A percentile compares a stretch with the other conserved stretches of the same genome.
Conservation (phyloP, 2,797 vertebrate species). For the Pempheris klunzingeri region DNA sequence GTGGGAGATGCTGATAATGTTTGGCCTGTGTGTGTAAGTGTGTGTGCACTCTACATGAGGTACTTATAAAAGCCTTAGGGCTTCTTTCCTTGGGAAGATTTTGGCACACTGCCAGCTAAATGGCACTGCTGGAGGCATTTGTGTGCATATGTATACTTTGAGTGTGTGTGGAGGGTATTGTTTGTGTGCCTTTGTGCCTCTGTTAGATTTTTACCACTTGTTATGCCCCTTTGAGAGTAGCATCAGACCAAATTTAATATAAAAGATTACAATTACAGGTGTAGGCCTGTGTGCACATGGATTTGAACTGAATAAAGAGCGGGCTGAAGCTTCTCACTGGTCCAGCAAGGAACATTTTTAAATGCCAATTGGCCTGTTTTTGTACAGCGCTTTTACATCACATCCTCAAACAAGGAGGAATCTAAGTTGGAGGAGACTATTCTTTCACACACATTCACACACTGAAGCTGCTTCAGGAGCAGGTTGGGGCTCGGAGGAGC, state of each 20-base stretch:
- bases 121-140: constrained; percentile 37
- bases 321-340: constrained; percentile 3
- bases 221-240: constrained; percentile 8
- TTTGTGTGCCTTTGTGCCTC: constrained; percentile 41
- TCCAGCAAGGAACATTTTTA: not conserved
- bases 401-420: too few species aligned
- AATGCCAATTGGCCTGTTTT: too few species aligned
- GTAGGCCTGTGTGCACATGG: not conserved
- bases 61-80: constrained; percentile 20
- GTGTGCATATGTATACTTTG: constrained; percentile 2
- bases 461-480: too few species aligned
- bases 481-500: too few species aligned
- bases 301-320: constrained; percentile 15
- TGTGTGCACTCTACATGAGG: constrained; percentile 36
- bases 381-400: too few species aligned
- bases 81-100: constrained; percentile 22
- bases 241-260: constrained; percentile 33
- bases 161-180: constrained; percentile 25
- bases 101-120: constrained; percentile 34
- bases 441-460: too few species aligned
- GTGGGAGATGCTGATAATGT: constrained; percentile 68
- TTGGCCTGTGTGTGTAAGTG: constrained; percentile 31
- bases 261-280: constrained; percentile 19
- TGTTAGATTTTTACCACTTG: constrained; percentile 28
- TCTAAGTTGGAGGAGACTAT: too few species aligned